phyloP scores from a whole-genome alignment of 2,113 vertebrate genomes.

The Semnornis frantzii region DNA sequence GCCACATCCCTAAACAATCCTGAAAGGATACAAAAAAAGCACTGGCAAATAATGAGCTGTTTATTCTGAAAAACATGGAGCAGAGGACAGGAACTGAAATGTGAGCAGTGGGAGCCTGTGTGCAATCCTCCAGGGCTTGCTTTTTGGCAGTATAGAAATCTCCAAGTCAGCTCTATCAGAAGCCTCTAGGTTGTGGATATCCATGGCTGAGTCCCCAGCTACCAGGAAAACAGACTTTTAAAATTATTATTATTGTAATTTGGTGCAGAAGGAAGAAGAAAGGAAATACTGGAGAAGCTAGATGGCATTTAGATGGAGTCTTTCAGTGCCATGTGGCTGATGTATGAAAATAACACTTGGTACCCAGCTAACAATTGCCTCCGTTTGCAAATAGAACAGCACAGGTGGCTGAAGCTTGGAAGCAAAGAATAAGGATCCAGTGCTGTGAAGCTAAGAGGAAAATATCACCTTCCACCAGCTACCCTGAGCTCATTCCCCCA shows the following conservation, averaged over 20 bases:
- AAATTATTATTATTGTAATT: background rate
- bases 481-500: background rate
- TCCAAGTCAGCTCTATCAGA: background rate
- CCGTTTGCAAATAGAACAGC: background rate
- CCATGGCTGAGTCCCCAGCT: background rate
- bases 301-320: background rate
- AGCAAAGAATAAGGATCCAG: background rate
- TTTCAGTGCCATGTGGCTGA: background rate
- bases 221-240: background rate
- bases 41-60: background rate
- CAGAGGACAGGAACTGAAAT: background rate
- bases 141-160: background rate
- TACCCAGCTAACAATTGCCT: background rate
- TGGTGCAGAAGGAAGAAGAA: background rate
- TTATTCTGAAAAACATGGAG: background rate
- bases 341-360: background rate
- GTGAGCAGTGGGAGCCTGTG: background rate
- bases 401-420: background rate
- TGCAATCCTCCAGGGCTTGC: background rate
- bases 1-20: background rate
- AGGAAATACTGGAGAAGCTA: background rate
- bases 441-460: background rate
- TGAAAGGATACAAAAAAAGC: background rate
- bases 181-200: background rate
- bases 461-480: background rate